These are phyloP conservation scores for Merluccius polli DNA, from an alignment of 2,797 vertebrate genomes.

Conservation along the genomic window DNA sequence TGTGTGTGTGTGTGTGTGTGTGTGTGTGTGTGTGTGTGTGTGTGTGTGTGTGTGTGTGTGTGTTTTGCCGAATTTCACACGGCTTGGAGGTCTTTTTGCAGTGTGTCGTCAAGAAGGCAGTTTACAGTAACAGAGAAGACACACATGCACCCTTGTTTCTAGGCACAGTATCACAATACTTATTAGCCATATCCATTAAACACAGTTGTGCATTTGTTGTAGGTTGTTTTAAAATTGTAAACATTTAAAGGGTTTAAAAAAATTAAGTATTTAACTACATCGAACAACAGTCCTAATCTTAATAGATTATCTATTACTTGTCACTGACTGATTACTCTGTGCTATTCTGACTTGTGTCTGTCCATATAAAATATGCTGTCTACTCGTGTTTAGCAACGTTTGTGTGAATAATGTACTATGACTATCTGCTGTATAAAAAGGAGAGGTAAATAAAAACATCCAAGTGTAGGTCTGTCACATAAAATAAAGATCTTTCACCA, in stretches of 20 bases:
- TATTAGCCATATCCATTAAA: constrained; percentile 61
- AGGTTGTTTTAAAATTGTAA: constrained; percentile 64
- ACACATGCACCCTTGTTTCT: constrained; percentile 32
- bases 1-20: constrained; percentile 6
- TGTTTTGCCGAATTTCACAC: constrained; percentile 36
- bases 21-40: constrained; percentile 16
- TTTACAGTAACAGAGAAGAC: constrained; percentile 54
- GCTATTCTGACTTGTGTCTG: constrained; percentile 83
- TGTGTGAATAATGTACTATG: constrained; percentile 88
- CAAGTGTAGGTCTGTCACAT: constrained; percentile 82
- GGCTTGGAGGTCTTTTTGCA: constrained; percentile 32
- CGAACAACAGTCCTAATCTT: constrained; percentile 59
- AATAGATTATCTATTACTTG: constrained; percentile 69
- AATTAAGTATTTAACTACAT: constrained; percentile 59
- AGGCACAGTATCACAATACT: constrained; percentile 42
- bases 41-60: constrained; percentile 19
- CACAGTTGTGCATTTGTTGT: constrained; percentile 60
- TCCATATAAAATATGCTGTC: constrained; percentile 85
- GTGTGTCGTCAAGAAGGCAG: constrained; percentile 52
- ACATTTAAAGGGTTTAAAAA: constrained; percentile 59
- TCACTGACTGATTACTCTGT: constrained; percentile 84
- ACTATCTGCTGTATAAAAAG: constrained; percentile 87
- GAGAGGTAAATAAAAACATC: constrained; percentile 74
- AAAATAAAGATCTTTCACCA: constrained; percentile 87
- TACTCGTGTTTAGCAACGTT: constrained; percentile 89